Evolutionary conservation across 2,888 invertebrate genomes (phyloP).

Genomic region (Cosmopolites sordidus): DNA sequence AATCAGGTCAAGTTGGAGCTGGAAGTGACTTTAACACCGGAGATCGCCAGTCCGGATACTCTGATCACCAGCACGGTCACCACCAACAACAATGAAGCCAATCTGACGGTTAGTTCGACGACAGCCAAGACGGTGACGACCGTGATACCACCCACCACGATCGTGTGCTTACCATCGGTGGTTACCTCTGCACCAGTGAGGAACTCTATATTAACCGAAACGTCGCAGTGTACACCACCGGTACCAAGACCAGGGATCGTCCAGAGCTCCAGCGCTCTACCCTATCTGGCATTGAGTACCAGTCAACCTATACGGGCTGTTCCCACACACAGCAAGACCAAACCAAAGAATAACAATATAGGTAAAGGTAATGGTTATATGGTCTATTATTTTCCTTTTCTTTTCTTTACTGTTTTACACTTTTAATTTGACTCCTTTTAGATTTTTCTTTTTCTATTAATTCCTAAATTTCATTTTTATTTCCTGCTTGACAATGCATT

Average conservation of each 20-base stretch:
- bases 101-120: slow-evolving; percentile 8
- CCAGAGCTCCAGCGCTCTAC: slow-evolving; percentile 51
- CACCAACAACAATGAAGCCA: slow-evolving; percentile 21
- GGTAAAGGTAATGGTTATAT: slow-evolving; percentile 25
- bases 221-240: slow-evolving; percentile 30
- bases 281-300: slow-evolving; percentile 51
- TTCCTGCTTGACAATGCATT: too few species aligned
- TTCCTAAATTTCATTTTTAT: too few species aligned
- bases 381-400: too few species aligned
- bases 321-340: slow-evolving; percentile 46
- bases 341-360: slow-evolving; percentile 40
- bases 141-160: slow-evolving; percentile 53
- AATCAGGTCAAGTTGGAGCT: slow-evolving; percentile 54
- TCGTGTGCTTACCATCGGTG: slow-evolving; percentile 50
- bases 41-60: slow-evolving; percentile 53
- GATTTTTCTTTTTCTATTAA: too few species aligned
- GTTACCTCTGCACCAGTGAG: slow-evolving; percentile 41
- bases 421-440: too few species aligned
- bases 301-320: slow-evolving; percentile 52
- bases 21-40: slow-evolving; percentile 60
- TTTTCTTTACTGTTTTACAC: too few species aligned
- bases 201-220: slow-evolving; percentile 37
- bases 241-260: slow-evolving; percentile 40
- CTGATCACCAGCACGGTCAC: slow-evolving; percentile 54
- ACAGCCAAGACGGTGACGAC: slow-evolving; percentile 44